Evolutionary conservation across 2,113 vertebrate species (phyloP), one percentile per base, ranked within the genome.

Genomic region (Hassar affinis): DNA sequence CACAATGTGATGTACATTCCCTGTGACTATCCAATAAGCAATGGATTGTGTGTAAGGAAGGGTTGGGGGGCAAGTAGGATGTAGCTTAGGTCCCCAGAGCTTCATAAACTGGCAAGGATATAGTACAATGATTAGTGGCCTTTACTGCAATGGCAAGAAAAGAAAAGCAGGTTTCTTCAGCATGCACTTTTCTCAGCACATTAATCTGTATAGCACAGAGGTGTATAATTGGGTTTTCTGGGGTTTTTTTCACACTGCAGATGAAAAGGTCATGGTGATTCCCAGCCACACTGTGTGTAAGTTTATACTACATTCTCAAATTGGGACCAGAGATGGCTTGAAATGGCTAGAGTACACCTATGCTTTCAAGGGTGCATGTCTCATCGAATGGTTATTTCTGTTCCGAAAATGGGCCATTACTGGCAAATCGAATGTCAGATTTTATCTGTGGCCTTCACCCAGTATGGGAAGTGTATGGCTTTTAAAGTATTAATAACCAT

Each of bases 191-290:
- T 62, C 74, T n/a, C 66, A 61, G 42, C 47, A n/a, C 38, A 72
- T 82, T 45, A 59, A n/a, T 71, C 49, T 59, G 5, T 79, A 27
- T 18, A 72, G 68, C 30, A 74, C 42, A 80, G 54, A 14, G 1
- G 17, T 49, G 76, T 68, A 25, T 78, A 84, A 71, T 61, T 84
- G 76, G 66, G n/a, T 33, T 27, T 61, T 74, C 56, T 72, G 20
- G n/a, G n/a, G n/a, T n/a, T 33, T 84, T 71, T 69, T 80, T 35
- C 22, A 74, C 56, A 62, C 77, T 62, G 27, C n/a, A 25, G 54
- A 74, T 79, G 30, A 74, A 79, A 84, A 84, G 83, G 83, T 84
- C 83, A 74, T 74, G 78, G 62, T 54, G 33, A 62, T 79, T 84
- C 56, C 42, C 54, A 84, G 77, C 30, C n/a, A 47, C 27, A 61